Evolutionary conservation across 2,113 vertebrate species (phyloP), one percentile per base, ranked within the genome.

Genomic region (Fukomys damarensis): DNA sequence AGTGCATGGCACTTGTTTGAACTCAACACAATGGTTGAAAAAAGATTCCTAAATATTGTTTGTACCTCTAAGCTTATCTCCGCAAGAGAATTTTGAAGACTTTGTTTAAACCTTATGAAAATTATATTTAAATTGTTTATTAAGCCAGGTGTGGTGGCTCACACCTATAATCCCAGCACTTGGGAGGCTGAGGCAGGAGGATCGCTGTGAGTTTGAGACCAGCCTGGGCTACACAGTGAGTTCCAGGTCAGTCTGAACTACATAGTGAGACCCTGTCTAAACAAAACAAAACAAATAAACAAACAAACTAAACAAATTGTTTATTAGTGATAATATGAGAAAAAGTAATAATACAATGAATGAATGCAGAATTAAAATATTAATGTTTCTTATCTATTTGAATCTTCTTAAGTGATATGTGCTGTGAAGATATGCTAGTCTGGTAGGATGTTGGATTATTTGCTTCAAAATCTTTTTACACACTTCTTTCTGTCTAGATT

Each of bases 61-160:
- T 89, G 56, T 49, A 81, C 66, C 83, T 86, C 59, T 89, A 79
- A 70, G 65, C 82, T 4, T 68, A 61, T 86, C 30, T 77, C 59
- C 65, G 61, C 59, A 41, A 93, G 63, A 66, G 46, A 89, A 4
- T n/a, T 95, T 41, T 70, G 20, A 86, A 87, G 58, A 66, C 89
- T 80, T 94, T 90, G 3, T 65, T 89, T 97, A 93, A 95, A 89
- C 43, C n/a, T 86, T 93, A 66, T 86, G 38, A 90, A 86, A 96
- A 87, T 68, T 81, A 20, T n/a, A 61, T n/a, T 93, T 87, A 87
- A 58, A n/a, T n/a, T n/a, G n/a, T n/a, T n/a, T n/a, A n/a, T n/a
- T n/a, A n/a, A n/a, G n/a, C n/a, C n/a, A n/a, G n/a, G n/a, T n/a
- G n/a, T n/a, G n/a, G n/a, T n/a, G n/a, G n/a, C n/a, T n/a, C n/a